These are phyloP conservation scores for Etia nguti DNA, from an alignment of 2,113 vertebrate genomes.

Conservation along the genomic window DNA sequence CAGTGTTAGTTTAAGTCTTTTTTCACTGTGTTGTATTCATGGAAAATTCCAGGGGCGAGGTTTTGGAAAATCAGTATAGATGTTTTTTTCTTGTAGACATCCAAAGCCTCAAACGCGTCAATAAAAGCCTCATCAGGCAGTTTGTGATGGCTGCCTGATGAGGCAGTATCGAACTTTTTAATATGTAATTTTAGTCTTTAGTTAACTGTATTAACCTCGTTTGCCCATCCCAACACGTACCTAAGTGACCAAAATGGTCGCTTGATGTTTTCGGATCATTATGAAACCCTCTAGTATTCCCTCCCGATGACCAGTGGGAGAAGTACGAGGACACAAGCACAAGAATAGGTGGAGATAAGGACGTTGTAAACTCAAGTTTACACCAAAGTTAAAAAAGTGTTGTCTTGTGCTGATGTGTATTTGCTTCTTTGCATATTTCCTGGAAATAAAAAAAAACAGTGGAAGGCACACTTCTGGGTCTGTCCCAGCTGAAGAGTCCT, in stretches of 20 bases:
- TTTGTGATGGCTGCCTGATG: not conserved
- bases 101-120: not conserved
- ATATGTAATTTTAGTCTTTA: not conserved
- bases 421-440: not conserved
- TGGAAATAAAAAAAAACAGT: no score
- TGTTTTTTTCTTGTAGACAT: not conserved
- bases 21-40: not conserved
- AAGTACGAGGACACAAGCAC: not conserved
- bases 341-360: not conserved
- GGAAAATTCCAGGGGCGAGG: not conserved
- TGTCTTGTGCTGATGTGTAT: not conserved
- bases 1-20: not conserved
- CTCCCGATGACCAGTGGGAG: not conserved
- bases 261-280: not conserved
- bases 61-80: not conserved
- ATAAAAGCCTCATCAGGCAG: not conserved
- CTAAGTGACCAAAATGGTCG: not conserved
- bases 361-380: not conserved
- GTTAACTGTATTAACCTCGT: not conserved
- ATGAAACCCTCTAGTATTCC: fast-evolving
- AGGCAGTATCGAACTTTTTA: no score
- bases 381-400: not conserved
- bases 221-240: not conserved
- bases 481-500: no score
- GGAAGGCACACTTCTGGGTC: no score